A percentile compares a stretch with the other conserved stretches of the same genome.
phyloP scores from a whole-genome alignment of 2,888 invertebrate genomes.

The Temnothorax rugatulus region DNA sequence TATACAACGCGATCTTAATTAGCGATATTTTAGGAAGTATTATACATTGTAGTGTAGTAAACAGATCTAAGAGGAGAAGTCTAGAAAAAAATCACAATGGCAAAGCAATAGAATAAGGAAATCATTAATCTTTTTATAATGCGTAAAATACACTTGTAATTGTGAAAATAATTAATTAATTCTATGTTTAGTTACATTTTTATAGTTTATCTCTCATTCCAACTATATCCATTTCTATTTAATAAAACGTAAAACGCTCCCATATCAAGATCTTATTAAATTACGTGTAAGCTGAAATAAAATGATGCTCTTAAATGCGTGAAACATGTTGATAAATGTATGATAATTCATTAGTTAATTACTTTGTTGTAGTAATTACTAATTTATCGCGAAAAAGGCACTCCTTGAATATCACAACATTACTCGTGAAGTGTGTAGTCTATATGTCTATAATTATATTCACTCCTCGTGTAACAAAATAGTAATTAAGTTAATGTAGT shows the following conservation, averaged over 20 bases:
- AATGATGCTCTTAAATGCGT: conserved; percentile 4
- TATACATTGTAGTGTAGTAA: neutral
- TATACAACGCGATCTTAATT: neutral
- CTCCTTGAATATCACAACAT: neutral
- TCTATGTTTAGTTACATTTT: neutral
- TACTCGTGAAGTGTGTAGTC: neutral
- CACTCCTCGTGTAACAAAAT: neutral
- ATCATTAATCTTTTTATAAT: conserved; percentile 1
- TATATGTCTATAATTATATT: conserved; percentile 1
- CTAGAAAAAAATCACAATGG: neutral
- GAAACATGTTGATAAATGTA: neutral
- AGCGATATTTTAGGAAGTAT: neutral
- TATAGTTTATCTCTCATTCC: neutral
- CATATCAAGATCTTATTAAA: neutral
- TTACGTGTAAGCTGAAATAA: neutral
- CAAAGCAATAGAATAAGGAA: neutral
- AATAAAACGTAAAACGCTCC: conserved; percentile 10
- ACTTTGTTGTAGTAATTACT: neutral
- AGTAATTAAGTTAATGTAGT: conserved; percentile 30
- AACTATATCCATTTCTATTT: neutral
- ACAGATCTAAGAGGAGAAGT: neutral
- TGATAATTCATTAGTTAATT: neutral
- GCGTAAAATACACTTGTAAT: neutral
- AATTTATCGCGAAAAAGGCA: neutral
- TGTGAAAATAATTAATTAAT: neutral